phyloP scores from a whole-genome alignment of 2,797 vertebrate species.

The Sebastes minor region DNA sequence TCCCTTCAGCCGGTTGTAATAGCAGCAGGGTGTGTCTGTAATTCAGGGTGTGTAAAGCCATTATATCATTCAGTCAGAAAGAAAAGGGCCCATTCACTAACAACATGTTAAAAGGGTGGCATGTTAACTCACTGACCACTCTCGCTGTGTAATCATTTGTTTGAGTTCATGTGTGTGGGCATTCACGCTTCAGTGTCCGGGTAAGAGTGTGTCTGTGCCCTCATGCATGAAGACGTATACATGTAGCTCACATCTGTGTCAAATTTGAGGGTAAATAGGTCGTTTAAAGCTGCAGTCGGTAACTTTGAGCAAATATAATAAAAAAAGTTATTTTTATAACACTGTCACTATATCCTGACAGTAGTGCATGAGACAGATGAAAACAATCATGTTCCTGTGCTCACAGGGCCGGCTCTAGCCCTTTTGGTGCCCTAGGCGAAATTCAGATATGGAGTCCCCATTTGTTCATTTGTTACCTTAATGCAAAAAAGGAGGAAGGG shows the following conservation, averaged over 20 bases:
- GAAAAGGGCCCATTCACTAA: conserved; percentile 67
- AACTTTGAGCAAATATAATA: background rate
- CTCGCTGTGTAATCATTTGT: conserved; percentile 26
- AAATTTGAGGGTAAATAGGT: background rate
- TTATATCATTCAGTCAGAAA: conserved; percentile 66
- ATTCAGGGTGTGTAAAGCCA: conserved; percentile 70
- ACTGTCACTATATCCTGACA: background rate
- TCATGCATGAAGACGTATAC: background rate
- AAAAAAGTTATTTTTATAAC: background rate
- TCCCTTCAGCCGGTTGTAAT: conserved; percentile 53
- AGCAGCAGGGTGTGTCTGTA: conserved; percentile 78
- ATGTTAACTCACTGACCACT: conserved; percentile 48
- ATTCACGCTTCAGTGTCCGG: conserved; percentile 12
- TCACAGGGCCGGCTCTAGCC: too few species aligned
- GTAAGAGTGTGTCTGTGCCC: background rate
- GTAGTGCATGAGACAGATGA: too few species aligned
- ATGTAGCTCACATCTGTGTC: conserved; percentile 7
- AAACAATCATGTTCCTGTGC: too few species aligned
- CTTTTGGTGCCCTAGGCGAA: too few species aligned
- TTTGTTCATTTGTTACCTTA: too few species aligned
- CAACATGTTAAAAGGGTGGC: conserved; percentile 42
- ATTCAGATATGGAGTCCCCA: too few species aligned
- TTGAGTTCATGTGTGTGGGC: conserved; percentile 44
- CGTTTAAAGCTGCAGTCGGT: background rate
- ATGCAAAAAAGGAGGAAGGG: too few species aligned